Percentiles rank a stretch among this genome's conserved stretches.
phyloP scores from a whole-genome alignment of 2,888 invertebrate genomes.

The Drosophila hamatofila region DNA sequence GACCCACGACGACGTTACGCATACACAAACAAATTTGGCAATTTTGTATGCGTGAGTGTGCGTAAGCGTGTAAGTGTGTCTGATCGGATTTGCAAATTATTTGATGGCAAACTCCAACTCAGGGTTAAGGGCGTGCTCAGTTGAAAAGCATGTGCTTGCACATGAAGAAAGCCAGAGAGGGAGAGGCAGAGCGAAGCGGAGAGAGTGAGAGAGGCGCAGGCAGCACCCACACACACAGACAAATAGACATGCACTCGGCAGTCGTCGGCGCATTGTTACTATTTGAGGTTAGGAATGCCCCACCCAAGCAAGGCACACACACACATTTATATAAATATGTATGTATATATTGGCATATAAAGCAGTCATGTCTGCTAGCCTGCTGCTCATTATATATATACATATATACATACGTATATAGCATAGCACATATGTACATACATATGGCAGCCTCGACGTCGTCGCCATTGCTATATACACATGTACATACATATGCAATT shows the following conservation, averaged over 20 bases:
- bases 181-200: too few species aligned
- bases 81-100: conserved; percentile 47
- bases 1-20: conserved; percentile 46
- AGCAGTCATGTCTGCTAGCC: conserved; percentile 68
- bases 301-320: conserved; percentile 75
- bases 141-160: conserved; percentile 70
- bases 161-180: conserved; percentile 25
- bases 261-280: conserved; percentile 57
- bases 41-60: conserved; percentile 19
- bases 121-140: conserved; percentile 67
- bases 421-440: conserved; percentile 22
- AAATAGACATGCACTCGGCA: conserved; percentile 59
- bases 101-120: conserved; percentile 56
- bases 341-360: conserved; percentile 42
- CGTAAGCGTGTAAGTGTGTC: conserved; percentile 24
- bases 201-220: conserved; percentile 8
- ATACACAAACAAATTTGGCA: conserved; percentile 39
- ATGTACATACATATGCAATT: conserved; percentile 41
- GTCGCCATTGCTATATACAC: conserved; percentile 54
- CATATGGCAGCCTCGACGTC: conserved; percentile 43
- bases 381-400: conserved; percentile 52
- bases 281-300: conserved; percentile 82
- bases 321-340: conserved; percentile 13
- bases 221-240: conserved; percentile 48
- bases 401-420: conserved; percentile 28